Conservation (phyloP, 2,113 vertebrate species). For the Hucho hucho region DNA sequence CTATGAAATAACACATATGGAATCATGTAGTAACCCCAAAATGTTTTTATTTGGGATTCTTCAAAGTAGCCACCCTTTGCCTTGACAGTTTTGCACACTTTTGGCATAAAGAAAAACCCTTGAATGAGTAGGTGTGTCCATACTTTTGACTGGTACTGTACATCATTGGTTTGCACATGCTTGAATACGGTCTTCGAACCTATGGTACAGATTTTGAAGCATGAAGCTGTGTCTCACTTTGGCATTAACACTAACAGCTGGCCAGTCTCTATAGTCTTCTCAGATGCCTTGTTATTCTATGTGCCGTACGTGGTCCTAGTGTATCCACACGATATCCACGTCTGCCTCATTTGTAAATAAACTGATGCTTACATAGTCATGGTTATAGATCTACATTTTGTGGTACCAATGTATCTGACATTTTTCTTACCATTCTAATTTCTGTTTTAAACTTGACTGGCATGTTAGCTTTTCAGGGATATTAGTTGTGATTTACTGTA, state of each 20-base stretch:
- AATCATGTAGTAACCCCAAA: no score
- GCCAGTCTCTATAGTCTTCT: neutral
- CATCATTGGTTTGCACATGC: conserved; percentile 12
- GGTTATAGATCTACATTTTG: neutral
- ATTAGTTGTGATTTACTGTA: conserved; percentile 10
- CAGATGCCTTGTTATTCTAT: conserved; percentile 39
- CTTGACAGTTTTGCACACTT: no score
- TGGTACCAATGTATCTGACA: neutral
- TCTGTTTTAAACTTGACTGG: neutral
- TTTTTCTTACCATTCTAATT: neutral
- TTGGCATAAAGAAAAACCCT: no score
- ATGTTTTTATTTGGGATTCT: no score
- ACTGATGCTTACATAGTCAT: neutral
- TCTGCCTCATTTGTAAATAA: neutral
- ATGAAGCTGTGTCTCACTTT: neutral
- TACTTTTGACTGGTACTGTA: no score
- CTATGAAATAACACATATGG: no score
- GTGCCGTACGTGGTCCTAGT: conserved; percentile 18
- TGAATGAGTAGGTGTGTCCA: no score
- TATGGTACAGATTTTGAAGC: conserved; percentile 3
- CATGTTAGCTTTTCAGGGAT: conserved; percentile 40
- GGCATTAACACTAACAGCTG: neutral
- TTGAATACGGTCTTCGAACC: neutral
- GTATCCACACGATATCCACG: conserved; percentile 7
- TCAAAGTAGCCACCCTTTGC: no score